These are phyloP conservation scores for Tyria jacobaeae DNA, from an alignment of 2,888 invertebrate genomes.

Conservation along the genomic window DNA sequence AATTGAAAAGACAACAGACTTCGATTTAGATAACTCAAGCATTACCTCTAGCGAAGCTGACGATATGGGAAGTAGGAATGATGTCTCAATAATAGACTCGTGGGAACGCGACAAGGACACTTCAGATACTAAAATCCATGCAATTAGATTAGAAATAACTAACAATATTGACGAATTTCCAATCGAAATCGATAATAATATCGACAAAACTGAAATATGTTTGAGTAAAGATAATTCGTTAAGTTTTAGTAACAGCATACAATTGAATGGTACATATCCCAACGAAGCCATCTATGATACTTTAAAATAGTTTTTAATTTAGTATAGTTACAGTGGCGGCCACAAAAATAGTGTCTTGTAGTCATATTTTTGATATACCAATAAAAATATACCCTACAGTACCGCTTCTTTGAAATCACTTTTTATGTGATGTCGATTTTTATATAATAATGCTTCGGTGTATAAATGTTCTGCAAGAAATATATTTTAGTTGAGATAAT, in stretches of 20 bases:
- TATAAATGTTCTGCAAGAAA: slow-evolving; percentile 45
- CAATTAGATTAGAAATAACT: slow-evolving; percentile 83
- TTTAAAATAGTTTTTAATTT: slow-evolving; percentile 70
- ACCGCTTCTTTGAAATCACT: slow-evolving; percentile 42
- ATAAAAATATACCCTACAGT: slow-evolving; percentile 58
- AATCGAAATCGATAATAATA: slow-evolving; percentile 63
- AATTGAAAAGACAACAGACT: slow-evolving; percentile 83
- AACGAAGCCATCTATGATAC: slow-evolving; percentile 86
- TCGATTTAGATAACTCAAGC: slow-evolving; percentile 80
- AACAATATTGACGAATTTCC: slow-evolving; percentile 82
- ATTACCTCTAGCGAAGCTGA: slow-evolving; percentile 78
- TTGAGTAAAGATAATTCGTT: slow-evolving; percentile 78
- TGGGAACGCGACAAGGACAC: slow-evolving; percentile 77
- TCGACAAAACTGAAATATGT: slow-evolving; percentile 72
- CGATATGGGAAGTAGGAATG: slow-evolving; percentile 76
- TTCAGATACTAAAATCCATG: slow-evolving; percentile 77
- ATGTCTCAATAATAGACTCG: slow-evolving; percentile 80
- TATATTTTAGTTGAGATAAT: slow-evolving; percentile 33
- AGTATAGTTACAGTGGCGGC: slow-evolving; percentile 49
- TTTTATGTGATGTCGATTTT: slow-evolving; percentile 37
- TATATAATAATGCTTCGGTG: slow-evolving; percentile 37
- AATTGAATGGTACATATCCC: slow-evolving; percentile 85
- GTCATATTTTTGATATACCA: slow-evolving; percentile 61
- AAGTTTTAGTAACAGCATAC: slow-evolving; percentile 85
- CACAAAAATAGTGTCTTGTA: slow-evolving; percentile 56